Conservation (phyloP, 2,797 vertebrate genomes). For the Leptodactylus fallax region DNA sequence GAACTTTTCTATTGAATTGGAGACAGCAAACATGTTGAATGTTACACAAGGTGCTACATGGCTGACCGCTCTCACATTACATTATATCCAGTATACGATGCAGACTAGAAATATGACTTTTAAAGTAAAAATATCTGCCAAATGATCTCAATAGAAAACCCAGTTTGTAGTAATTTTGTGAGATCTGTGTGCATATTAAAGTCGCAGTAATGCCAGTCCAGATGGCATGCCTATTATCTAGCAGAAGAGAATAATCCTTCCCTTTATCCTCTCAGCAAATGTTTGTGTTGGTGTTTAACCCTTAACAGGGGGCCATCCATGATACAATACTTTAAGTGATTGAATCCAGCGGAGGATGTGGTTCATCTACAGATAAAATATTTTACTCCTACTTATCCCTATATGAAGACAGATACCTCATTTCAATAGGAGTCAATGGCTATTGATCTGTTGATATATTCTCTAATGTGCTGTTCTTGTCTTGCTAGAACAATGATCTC, state of each 20-base stretch:
- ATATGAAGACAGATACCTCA: not conserved
- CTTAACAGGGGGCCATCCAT: conserved; percentile 38
- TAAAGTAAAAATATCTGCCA: conserved; percentile 56
- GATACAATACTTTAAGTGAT: conserved; percentile 10
- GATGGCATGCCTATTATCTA: conserved; percentile 61
- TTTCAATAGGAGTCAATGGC: not conserved
- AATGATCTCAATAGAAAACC: conserved; percentile 58
- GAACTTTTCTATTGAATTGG: not conserved
- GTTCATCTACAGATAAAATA: not conserved
- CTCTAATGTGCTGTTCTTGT: not conserved
- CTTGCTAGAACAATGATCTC: not conserved
- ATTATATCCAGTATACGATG: conserved; percentile 35
- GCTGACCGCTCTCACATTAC: conserved; percentile 18
- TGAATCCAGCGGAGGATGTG: not conserved
- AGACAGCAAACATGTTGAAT: not conserved
- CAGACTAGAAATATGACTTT: conserved; percentile 19
- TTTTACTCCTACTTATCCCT: not conserved
- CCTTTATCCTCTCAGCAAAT: conserved; percentile 58
- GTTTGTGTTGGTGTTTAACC: conserved; percentile 57
- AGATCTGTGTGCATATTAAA: conserved; percentile 57
- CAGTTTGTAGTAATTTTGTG: conserved; percentile 60
- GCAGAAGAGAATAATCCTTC: conserved; percentile 56
- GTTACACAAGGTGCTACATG: conserved; percentile 11
- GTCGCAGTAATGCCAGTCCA: conserved; percentile 53
- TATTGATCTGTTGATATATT: too few species aligned